Evolutionary conservation across 2,888 invertebrate genomes (phyloP), one percentile per base, ranked within the genome.

Genomic region (Micoletzkya japonica): DNA sequence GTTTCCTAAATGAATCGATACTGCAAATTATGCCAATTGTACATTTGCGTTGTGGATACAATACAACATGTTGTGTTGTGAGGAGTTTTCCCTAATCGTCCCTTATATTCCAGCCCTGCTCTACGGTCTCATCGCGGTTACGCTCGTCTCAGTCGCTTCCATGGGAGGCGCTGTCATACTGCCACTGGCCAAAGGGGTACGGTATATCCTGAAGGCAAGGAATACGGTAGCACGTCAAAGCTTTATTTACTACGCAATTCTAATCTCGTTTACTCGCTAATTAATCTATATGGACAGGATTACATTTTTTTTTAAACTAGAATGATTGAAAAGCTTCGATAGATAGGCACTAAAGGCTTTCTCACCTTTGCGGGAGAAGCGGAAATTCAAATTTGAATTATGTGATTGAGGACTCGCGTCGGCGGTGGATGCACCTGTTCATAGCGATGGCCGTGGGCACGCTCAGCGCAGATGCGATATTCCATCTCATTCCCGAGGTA

Each of bases 401-500:
- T 52, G 17, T 24, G 14, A n/a, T 44, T 30, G 14, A 61, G 61
- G 34, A 66, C 52, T 54, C 56, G n/a, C 57, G 76, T 30, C 57
- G 39, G 17, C 30, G 52, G 2, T 70, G 87, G 69, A 85, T 88
- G 79, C 82, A 86, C 3, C 77, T 86, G n/a, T 87, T 88, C 74
- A 82, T 88, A 44, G 88, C 88, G 0, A 82, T 88, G 66, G 88
- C 87, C 28, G 86, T 88, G 4, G 87, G 88, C 1, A 87, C 87
- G 0, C 78, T 88, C 64, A 79, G 83, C 49, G 85, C 87, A 4
- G 88, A 88, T 74, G 87, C 88, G 2, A 64, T 88, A 10, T 78
- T 88, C 3, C 88, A 88, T 80, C 84, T 88, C 0, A 81, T 88
- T 59, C 88, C 88, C 4, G 78, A 86, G 81, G 88, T 88, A 78